phyloP scores from a whole-genome alignment of 2,797 vertebrate species.

The Parauchenoglanis punctatus region DNA sequence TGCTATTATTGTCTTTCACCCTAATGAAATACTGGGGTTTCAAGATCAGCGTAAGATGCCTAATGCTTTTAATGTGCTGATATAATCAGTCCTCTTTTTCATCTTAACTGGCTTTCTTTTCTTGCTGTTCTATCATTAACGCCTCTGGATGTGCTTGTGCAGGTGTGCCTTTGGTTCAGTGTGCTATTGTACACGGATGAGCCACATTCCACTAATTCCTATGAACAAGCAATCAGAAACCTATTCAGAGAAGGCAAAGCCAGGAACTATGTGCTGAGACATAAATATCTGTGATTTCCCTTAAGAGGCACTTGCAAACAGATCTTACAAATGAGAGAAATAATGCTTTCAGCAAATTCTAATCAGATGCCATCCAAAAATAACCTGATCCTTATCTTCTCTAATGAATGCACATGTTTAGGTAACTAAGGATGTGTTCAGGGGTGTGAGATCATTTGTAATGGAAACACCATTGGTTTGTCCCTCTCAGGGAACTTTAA shows the following conservation, averaged over 20 bases:
- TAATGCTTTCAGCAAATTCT: slow-evolving; percentile 15
- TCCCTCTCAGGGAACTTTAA: too few relatives aligned
- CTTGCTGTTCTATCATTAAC: slow-evolving; percentile 9
- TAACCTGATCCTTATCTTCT: not conserved
- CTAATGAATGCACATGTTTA: not conserved
- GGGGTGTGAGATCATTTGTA: not conserved
- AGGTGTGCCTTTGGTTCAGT: slow-evolving; percentile 37
- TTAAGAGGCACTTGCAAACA: not conserved
- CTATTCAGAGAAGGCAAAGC: not conserved
- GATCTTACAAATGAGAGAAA: slow-evolving; percentile 19
- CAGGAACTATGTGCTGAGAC: slow-evolving; percentile 17
- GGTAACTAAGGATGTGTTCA: not conserved
- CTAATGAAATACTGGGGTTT: not conserved
- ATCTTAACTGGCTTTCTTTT: not conserved
- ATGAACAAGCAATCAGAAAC: slow-evolving; percentile 17
- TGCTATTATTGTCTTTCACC: not conserved
- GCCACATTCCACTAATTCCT: slow-evolving; percentile 17
- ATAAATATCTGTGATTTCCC: slow-evolving; percentile 21
- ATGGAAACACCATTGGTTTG: not conserved
- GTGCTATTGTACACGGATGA: slow-evolving; percentile 30
- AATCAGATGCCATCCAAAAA: slow-evolving; percentile 30
- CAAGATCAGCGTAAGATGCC: not conserved
- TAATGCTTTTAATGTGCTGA: not conserved
- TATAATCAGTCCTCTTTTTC: not conserved
- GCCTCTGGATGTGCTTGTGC: slow-evolving; percentile 17